Conservation (phyloP, 1,140 invertebrate genomes). For the Trichomalopsis sarcophagae region DNA sequence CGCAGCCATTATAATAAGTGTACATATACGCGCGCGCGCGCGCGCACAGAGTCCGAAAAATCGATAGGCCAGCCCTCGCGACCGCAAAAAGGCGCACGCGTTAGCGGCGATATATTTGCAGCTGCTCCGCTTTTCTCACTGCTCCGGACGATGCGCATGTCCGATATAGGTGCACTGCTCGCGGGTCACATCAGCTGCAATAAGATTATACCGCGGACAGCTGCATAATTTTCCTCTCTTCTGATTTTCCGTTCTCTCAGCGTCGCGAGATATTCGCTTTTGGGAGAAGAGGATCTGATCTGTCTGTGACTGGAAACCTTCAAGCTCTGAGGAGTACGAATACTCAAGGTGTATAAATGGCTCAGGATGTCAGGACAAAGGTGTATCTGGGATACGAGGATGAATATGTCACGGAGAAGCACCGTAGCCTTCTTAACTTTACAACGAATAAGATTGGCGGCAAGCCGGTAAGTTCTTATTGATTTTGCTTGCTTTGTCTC, state of each 20-base stretch:
- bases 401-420: conserved; percentile 80
- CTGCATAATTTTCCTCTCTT: not conserved
- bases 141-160: conserved; percentile 56
- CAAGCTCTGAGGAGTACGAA: not conserved
- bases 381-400: conserved; percentile 83
- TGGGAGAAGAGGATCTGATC: not conserved
- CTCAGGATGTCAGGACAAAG: conserved; percentile 69
- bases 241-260: not conserved
- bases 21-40: too few relatives aligned
- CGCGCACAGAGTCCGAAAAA: conserved; percentile 51
- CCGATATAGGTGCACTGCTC: conserved; percentile 52
- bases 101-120: conserved; percentile 28
- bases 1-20: too few relatives aligned
- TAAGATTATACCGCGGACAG: conserved; percentile 23
- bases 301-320: not conserved
- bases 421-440: conserved; percentile 78
- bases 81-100: conserved; percentile 60
- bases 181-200: conserved; percentile 37
- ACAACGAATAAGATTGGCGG: conserved; percentile 85
- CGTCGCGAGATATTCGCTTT: not conserved
- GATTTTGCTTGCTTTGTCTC: not conserved
- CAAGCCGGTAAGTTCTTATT: conserved; percentile 76
- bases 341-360: conserved; percentile 64
- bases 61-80: conserved; percentile 55
- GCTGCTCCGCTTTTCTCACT: conserved; percentile 37